Conservation (phyloP, 2,797 vertebrate genomes). For the Pseudochromis fuscus region DNA sequence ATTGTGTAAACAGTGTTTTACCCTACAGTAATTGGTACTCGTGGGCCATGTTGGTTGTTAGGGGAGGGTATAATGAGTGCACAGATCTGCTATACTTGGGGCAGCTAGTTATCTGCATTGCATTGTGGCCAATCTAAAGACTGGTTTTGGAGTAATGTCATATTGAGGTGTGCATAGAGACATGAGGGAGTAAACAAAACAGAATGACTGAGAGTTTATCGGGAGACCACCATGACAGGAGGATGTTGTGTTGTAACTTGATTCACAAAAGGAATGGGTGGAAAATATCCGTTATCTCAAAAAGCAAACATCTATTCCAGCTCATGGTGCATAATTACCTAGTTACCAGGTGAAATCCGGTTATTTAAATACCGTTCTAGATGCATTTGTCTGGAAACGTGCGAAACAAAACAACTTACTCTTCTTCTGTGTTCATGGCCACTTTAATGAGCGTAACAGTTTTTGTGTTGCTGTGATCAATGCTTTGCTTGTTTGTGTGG, state of each 20-base stretch:
- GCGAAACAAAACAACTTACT: neutral
- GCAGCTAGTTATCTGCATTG: conserved; percentile 25
- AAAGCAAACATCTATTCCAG: conserved; percentile 39
- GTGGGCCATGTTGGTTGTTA: conserved; percentile 23
- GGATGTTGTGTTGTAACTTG: conserved; percentile 7
- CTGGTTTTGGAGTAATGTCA: conserved; percentile 41
- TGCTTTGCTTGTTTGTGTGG: conserved; percentile 31
- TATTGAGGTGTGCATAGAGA: conserved; percentile 28
- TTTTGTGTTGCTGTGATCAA: conserved; percentile 9
- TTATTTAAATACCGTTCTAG: conserved; percentile 23
- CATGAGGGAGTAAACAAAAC: conserved; percentile 31
- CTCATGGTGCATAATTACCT: conserved; percentile 18
- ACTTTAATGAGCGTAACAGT: conserved; percentile 27
- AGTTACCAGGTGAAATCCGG: conserved; percentile 4
- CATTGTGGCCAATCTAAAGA: conserved; percentile 38
- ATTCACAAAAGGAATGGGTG: conserved; percentile 34
- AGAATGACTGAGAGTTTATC: conserved; percentile 13
- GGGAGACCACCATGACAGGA: conserved; percentile 22
- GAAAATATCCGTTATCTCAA: conserved; percentile 27
- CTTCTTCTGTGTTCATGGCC: neutral
- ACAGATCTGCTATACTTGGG: conserved; percentile 17
- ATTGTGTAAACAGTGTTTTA: conserved; percentile 36
- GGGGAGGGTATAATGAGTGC: conserved; percentile 7
- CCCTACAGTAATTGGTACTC: conserved; percentile 12
- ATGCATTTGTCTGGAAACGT: conserved; percentile 13